Evolutionary conservation across 2,797 vertebrate species (phyloP).

Genomic region (Diceros bicornis): DNA sequence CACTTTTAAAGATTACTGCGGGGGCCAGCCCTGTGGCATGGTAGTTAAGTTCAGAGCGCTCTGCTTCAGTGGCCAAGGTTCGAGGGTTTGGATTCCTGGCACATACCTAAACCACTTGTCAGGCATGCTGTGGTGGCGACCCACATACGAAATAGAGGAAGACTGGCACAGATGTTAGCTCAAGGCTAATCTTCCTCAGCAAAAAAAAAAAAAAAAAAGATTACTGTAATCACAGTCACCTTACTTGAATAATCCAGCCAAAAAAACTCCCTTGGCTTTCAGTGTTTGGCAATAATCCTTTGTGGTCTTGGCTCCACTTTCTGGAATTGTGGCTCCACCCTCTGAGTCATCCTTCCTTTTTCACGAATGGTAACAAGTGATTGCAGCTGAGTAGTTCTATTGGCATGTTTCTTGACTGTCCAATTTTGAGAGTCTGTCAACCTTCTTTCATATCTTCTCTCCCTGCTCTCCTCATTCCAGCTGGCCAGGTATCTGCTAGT

Average conservation of each 20-base stretch:
- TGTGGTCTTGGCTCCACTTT: not conserved
- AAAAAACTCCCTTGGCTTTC: not conserved
- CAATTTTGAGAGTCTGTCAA: not conserved
- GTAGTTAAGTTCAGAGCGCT: no score
- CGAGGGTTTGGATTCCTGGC: no score
- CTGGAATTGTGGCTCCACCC: not conserved
- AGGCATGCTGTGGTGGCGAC: no score
- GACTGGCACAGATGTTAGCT: no score
- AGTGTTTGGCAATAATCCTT: not conserved
- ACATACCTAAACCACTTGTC: no score
- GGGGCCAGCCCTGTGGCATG: no score
- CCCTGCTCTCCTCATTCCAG: not conserved
- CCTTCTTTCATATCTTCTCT: not conserved
- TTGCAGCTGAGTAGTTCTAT: not conserved
- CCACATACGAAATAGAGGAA: no score
- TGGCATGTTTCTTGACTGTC: not conserved
- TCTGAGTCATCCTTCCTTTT: not conserved
- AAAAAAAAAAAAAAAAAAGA: no score
- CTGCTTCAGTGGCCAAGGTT: no score
- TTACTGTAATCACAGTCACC: not conserved
- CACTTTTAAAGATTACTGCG: not conserved
- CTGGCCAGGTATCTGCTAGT: not conserved
- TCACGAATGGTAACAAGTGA: not conserved
- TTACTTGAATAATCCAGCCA: not conserved
- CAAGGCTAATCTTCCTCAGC: no score